A percentile compares a stretch with the other conserved stretches of the same genome.
These are phyloP conservation scores for Gouania willdenowi DNA, from an alignment of 2,797 vertebrate genomes.

Conservation along the genomic window DNA sequence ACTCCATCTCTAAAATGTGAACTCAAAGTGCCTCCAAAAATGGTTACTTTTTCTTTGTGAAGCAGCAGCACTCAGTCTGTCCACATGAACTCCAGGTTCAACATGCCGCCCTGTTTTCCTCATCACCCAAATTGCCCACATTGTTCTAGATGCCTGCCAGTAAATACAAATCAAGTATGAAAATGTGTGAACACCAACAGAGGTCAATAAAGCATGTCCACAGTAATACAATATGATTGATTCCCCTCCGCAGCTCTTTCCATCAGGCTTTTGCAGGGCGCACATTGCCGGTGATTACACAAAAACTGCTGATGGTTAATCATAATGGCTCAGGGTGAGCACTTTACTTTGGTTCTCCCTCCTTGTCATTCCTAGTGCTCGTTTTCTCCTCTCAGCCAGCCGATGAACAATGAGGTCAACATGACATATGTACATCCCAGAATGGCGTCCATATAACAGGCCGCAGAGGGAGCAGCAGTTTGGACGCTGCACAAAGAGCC, in stretches of 20 bases:
- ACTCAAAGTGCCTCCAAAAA: constrained; percentile 63
- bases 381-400: constrained; percentile 65
- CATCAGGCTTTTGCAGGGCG: constrained; percentile 53
- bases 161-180: constrained; percentile 75
- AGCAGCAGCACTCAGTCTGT: constrained; percentile 69
- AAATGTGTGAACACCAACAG: constrained; percentile 73
- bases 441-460: constrained; percentile 36
- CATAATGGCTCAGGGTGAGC: constrained; percentile 73
- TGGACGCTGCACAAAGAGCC: constrained; percentile 49
- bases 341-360: constrained; percentile 64
- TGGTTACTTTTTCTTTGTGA: constrained; percentile 56
- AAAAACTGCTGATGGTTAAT: constrained; percentile 76
- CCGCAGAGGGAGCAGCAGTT: constrained; percentile 48
- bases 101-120: constrained; percentile 63
- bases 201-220: constrained; percentile 75
- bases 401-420: constrained; percentile 61
- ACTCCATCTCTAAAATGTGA: constrained; percentile 40
- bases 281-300: constrained; percentile 72
- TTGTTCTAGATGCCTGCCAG: constrained; percentile 70
- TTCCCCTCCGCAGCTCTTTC: constrained; percentile 67
- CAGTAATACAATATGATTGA: constrained; percentile 77
- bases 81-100: constrained; percentile 53
- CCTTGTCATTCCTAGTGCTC: constrained; percentile 53
- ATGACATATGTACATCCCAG: constrained; percentile 59
- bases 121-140: constrained; percentile 67